These are phyloP conservation scores for Phalacrocorax carbo DNA, from an alignment of 2,113 vertebrate genomes.

Conservation along the genomic window DNA sequence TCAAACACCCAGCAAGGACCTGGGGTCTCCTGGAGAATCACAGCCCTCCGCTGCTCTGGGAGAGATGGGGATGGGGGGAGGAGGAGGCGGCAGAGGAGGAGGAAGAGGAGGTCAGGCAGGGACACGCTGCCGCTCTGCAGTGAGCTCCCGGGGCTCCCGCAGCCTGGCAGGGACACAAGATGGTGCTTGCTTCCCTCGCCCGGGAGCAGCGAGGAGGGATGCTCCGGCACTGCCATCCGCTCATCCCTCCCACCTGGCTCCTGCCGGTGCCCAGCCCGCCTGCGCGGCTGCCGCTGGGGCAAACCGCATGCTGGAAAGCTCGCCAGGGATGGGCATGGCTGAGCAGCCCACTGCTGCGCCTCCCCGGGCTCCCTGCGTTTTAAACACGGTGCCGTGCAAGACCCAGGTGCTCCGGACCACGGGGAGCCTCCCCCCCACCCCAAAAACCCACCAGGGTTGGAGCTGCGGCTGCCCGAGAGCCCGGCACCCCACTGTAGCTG, in stretches of 20 bases:
- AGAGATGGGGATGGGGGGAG: background rate
- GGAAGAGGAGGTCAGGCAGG: conserved; percentile 49
- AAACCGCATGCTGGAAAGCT: background rate
- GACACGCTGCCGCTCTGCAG: conserved; percentile 43
- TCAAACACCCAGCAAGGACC: background rate
- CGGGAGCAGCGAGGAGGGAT: background rate
- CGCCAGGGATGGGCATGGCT: accelerated
- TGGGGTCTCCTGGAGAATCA: background rate
- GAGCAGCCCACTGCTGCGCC: background rate
- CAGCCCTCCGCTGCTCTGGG: background rate
- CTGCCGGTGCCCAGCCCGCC: background rate
- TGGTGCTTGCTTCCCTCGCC: conserved; percentile 21
- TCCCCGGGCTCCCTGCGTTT: background rate
- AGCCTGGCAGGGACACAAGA: conserved; percentile 58
- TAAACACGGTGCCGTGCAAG: accelerated
- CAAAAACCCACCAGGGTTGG: background rate
- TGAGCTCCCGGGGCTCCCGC: conserved; percentile 41
- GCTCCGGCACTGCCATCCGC: background rate
- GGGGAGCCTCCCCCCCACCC: background rate
- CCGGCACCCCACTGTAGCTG: accelerated
- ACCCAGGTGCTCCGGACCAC: background rate
- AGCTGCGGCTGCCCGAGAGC: background rate
- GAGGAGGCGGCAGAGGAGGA: background rate
- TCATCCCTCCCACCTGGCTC: background rate
- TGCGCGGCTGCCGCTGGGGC: background rate